Base-by-base conservation (phyloP, 37 sponge, comb jelly and placozoan species). In the Agelas oroides region DNA sequence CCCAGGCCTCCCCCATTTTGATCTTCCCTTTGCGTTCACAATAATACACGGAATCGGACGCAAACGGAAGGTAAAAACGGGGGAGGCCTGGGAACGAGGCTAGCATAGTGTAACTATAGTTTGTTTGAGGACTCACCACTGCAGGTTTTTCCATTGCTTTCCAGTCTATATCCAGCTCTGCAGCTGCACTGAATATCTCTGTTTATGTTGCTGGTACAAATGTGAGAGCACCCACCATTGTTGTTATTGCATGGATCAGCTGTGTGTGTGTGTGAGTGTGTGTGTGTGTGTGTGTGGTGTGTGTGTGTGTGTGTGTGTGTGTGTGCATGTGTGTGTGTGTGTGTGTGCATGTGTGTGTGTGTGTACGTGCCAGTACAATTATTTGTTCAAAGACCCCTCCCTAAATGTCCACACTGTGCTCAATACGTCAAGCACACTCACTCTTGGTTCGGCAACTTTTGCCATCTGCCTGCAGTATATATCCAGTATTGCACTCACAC, bases 211-310 rank as follows among this genome's bases (percentile, higher is more conserved):
- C 8, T 39, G 23, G 33, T 55, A 70, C 91, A 91, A 0, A 24
- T 37, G 46, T 91, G 87, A 52, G 63, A 32, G 28, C 91, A 91
- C 13, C 60, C 72, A 13, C 87, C 86, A 75, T 85, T 89, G 31
- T 54, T 60, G 0, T 21, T 68, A 14, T 20, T 46, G n/a, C 86
- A 82, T 11, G 79, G 40, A 24, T 65, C 14, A 24, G 65, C 79
- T 77, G 69, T 18, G 21, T 3, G 37, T 11, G 66, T 15, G 17
- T 56, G 58, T 15, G 18, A 56, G 58, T 56, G 58, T 15, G 17
- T 19, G 17, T 56, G 17, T 19, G 15, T 56, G 58, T n/a, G n/a
- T n/a, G n/a, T n/a, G n/a, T n/a, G n/a, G n/a, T n/a, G n/a, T n/a
- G n/a, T n/a, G n/a, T n/a, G 15, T 18, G 18, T 56, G 17, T 56